Percentiles rank a stretch among this genome's conserved stretches.
phyloP scores from a whole-genome alignment of 2,797 vertebrate genomes.

The Apogon hyalosoma region DNA sequence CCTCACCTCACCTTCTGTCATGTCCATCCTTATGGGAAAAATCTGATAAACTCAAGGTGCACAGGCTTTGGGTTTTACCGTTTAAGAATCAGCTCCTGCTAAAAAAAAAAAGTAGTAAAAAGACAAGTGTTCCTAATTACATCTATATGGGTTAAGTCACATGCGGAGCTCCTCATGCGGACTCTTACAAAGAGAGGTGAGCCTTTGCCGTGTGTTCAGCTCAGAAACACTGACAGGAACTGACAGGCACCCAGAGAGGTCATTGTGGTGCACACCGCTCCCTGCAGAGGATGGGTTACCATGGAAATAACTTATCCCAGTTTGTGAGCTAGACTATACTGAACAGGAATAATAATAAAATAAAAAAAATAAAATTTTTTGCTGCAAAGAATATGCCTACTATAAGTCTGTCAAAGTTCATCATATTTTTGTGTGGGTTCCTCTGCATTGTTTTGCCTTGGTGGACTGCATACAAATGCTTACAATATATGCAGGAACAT shows the following conservation, averaged over 20 bases:
- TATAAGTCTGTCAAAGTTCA: not conserved
- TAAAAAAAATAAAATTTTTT: not conserved
- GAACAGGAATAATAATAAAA: slow-evolving; percentile 11
- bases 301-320: slow-evolving; percentile 65
- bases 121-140: slow-evolving; percentile 29
- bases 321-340: slow-evolving; percentile 9
- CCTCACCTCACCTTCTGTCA: not conserved
- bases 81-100: not conserved
- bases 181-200: slow-evolving; percentile 44
- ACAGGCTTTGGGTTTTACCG: not conserved
- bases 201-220: slow-evolving; percentile 47
- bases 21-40: not conserved
- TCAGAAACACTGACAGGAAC: slow-evolving; percentile 67
- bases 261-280: slow-evolving; percentile 56
- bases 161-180: slow-evolving; percentile 22
- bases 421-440: not conserved
- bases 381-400: not conserved
- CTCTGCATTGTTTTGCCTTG: not conserved
- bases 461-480: slow-evolving; percentile 1
- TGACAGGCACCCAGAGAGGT: slow-evolving; percentile 70
- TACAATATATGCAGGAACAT: not conserved
- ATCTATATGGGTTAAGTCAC: slow-evolving; percentile 17
- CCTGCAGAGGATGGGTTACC: slow-evolving; percentile 67
- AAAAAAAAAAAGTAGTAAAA: not conserved
- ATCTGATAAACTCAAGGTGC: not conserved